These are phyloP conservation scores for Drosophila suzukii DNA, from an alignment of 1,140 invertebrate species.

Conservation along the genomic window DNA sequence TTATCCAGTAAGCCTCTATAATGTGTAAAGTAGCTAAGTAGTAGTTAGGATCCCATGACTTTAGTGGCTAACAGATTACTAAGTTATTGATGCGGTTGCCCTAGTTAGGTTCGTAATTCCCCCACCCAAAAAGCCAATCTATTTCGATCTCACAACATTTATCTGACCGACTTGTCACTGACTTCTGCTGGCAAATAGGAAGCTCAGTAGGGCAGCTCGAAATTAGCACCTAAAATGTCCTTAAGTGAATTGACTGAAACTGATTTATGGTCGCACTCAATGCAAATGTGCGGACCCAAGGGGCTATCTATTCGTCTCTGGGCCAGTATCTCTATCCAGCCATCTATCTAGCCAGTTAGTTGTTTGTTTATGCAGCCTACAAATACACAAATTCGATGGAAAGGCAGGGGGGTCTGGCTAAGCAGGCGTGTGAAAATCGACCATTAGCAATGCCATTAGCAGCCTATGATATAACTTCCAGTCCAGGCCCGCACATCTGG, in stretches of 20 bases:
- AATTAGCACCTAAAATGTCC: slow-evolving; percentile 74
- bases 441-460: slow-evolving; percentile 78
- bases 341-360: slow-evolving; percentile 46
- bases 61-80: background rate
- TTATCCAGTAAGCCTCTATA: too few species aligned
- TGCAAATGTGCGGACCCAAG: slow-evolving; percentile 63
- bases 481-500: slow-evolving; percentile 3
- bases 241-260: slow-evolving; percentile 76
- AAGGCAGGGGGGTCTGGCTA: slow-evolving; percentile 43
- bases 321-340: slow-evolving; percentile 25
- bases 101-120: background rate
- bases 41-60: background rate
- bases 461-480: slow-evolving; percentile 71
- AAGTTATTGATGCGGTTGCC: background rate
- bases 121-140: slow-evolving; percentile 2
- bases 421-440: slow-evolving; percentile 79
- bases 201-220: slow-evolving; percentile 13
- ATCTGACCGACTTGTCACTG: slow-evolving; percentile 48
- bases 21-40: too few species aligned
- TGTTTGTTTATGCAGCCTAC: slow-evolving; percentile 66
- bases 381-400: slow-evolving; percentile 4
- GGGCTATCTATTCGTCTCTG: slow-evolving; percentile 30
- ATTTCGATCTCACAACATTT: slow-evolving; percentile 34
- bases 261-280: slow-evolving; percentile 80
- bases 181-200: slow-evolving; percentile 11